Conservation (phyloP, 1,140 invertebrate species). For the Apocrypta bakeri region DNA sequence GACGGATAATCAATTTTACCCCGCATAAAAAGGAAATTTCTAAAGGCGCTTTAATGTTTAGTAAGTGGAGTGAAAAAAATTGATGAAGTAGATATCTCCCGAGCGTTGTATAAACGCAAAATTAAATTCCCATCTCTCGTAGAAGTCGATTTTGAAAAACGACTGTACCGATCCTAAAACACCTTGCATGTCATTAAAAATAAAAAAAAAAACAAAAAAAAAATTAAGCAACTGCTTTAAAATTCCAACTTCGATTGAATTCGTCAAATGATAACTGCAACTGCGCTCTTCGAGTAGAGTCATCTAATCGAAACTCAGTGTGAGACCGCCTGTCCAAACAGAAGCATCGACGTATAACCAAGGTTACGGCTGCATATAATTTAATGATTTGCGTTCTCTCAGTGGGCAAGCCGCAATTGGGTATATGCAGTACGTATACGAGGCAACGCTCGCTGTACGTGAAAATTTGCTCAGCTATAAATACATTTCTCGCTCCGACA, state of each 20-base stretch:
- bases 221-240: too few relatives aligned
- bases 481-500: not conserved
- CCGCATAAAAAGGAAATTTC: constrained; percentile 2
- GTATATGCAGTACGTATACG: not conserved
- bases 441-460: not conserved
- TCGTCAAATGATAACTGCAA: too few relatives aligned
- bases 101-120: not conserved
- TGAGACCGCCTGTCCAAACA: not conserved
- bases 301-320: not conserved
- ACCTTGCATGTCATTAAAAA: too few relatives aligned
- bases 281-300: not conserved
- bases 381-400: not conserved
- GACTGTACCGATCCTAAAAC: not conserved
- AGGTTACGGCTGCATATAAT: not conserved
- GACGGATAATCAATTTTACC: not conserved
- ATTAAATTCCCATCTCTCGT: not conserved
- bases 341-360: not conserved
- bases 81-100: not conserved
- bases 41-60: not conserved
- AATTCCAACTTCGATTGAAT: too few relatives aligned
- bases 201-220: too few relatives aligned
- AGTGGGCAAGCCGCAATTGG: not conserved
- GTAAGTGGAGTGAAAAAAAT: constrained; percentile 2
- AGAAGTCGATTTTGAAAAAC: not conserved
- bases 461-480: constrained; percentile 2